Base-by-base conservation (phyloP, 2,888 invertebrate species). In the Caenorhabditis sp. region DNA sequence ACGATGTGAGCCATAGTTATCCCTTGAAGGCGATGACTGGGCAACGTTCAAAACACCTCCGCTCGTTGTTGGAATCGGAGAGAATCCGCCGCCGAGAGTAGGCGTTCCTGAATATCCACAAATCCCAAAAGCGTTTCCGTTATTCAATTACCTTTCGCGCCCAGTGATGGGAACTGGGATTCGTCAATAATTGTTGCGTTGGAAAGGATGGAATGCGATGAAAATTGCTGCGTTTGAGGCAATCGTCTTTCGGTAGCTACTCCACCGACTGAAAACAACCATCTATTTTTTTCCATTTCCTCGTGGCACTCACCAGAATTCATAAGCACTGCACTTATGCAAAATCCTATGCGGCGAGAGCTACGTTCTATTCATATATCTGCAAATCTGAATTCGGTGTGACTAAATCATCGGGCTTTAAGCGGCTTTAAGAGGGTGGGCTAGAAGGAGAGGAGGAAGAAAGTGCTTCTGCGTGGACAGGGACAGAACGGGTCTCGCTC, bases 111-210 rank as follows among this genome's bases (percentile, higher is more conserved):
- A 13, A 2, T 11, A 52, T 15, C 13, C 41, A 22, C 11, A 20
- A 30, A 17, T 17, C 17, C 13, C 2, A 13, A 8, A 24, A 35
- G 13, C n/a, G 27, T 17, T 55, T 11, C 26, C 17, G 30, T 22
- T n/a, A 17, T 22, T 7, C n/a, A 20, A 30, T 43, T 39, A 84
- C 84, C 82, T 78, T 85, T 82, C 72, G 83, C 84, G 82, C 83
- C 84, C 70, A 87, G 83, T 32, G 83, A 81, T 52, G 87, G 87
- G 70, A 87, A 87, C 65, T 87, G 86, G 66, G 76, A 74, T 58
- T 86, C 84, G 84, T 82, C 84, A 73, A 85, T 83, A 83, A 85
- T 85, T 76, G 79, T 82, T 55, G 74, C 75, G 73, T 79, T 77
- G 72, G 59, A 15, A 22, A 43, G 35, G 13, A 43, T 53, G 65